Evolutionary conservation across 2,888 invertebrate species (phyloP).

Genomic region (Erebia epiphron): DNA sequence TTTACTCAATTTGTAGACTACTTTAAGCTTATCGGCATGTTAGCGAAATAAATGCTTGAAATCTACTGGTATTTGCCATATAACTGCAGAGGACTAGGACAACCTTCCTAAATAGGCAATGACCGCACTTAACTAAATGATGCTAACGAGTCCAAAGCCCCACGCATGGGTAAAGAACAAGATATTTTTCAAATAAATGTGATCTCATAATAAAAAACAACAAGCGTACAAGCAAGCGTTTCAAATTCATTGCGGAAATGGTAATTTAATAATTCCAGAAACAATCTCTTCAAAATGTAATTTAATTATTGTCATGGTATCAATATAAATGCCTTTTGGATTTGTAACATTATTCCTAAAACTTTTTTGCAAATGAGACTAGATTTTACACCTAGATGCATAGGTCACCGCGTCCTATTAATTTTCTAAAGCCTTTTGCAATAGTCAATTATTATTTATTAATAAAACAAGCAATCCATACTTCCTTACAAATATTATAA

Average conservation of each 20-base stretch:
- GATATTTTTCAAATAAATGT: conserved; percentile 19
- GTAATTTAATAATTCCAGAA: background rate
- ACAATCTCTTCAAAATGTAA: too few relatives aligned
- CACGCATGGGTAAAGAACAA: conserved; percentile 20
- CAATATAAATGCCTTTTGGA: background rate
- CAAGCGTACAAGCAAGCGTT: background rate
- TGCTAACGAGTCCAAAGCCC: conserved; percentile 27
- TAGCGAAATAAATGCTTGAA: background rate
- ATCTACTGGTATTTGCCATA: background rate
- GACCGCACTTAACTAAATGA: conserved; percentile 20
- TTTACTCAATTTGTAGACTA: too few relatives aligned
- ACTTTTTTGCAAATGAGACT: too few relatives aligned
- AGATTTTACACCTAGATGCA: too few relatives aligned
- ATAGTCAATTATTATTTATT: too few relatives aligned
- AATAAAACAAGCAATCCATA: too few relatives aligned
- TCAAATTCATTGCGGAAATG: conserved; percentile 2
- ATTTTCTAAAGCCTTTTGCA: too few relatives aligned
- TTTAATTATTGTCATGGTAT: background rate
- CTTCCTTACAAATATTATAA: too few relatives aligned
- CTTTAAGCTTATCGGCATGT: too few relatives aligned
- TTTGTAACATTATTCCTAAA: too few relatives aligned
- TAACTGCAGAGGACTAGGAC: background rate
- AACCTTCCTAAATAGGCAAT: conserved; percentile 32
- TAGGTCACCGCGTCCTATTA: too few relatives aligned
- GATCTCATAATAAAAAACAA: conserved; percentile 2